Base-by-base conservation (phyloP, 2,113 vertebrate genomes). In the Phylloscopus whistleri region DNA sequence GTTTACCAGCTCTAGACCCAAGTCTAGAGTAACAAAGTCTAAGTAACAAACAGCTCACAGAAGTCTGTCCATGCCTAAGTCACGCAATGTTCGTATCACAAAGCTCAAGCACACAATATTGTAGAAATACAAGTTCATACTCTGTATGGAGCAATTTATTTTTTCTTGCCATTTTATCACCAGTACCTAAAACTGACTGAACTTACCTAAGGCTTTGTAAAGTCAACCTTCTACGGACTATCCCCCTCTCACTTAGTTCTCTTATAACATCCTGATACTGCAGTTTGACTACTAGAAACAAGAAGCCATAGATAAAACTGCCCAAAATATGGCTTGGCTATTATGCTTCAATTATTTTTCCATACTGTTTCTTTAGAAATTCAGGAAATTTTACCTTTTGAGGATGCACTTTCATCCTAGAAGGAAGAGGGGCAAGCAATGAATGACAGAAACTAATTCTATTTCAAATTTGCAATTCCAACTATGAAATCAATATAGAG, bases 191-290 rank as follows among this genome's bases (percentile, higher is more conserved):
- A 95, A 59, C 19, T 48, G 13, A 64, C 10, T 43, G 28, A 83
- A 41, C 10, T 67, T 70, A 78, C 7, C 16, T 17, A 78, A 75
- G 23, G 10, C 10, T 51, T 85, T 37, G 26, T 46, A 76, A 89
- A 56, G 27, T 35, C 43, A 72, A 30, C 8, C 13, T 80, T 80
- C 67, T 44, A 16, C 0, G 0, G 28, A 37, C 19, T 41, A 53
- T 13, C 2, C 1, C 4, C 4, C 8, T 56, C 31, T 49, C 41
- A 31, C 2, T 1, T 2, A 7, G 10, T 13, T 77, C n/a, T 60
- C 8, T 55, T 78, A 35, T 7, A 27, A n/a, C 31, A 31, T 52
- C 9, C 37, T 41, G 39, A 64, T 52, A 27, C 18, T 87, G 48
- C 2, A 2, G 4, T 49, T 78, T 82, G 26, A 58, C 28, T 67